Evolutionary conservation across 2,113 vertebrate genomes (phyloP).

Genomic region (Colius striatus): DNA sequence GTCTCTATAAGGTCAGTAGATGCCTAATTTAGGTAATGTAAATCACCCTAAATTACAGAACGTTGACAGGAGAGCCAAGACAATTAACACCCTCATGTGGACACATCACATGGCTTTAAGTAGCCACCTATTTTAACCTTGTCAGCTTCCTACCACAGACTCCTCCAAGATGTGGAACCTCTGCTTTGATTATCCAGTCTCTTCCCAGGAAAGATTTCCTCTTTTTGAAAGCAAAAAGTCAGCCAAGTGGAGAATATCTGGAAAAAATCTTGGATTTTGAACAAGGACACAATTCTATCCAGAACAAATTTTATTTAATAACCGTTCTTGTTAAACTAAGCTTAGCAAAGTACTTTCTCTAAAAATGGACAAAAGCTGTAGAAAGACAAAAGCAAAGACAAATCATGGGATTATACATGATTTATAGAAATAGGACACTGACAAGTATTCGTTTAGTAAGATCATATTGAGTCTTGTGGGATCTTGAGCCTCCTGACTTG

Average conservation of each 20-base stretch:
- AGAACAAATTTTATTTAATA: not conserved
- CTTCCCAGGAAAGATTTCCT: not conserved
- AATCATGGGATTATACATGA: not conserved
- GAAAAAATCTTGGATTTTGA: not conserved
- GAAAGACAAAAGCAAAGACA: not conserved
- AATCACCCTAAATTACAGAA: not conserved
- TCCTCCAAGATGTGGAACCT: not conserved
- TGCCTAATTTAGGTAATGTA: not conserved
- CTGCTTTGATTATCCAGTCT: not conserved
- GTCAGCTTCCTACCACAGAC: rapidly evolving
- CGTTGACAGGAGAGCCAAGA: not conserved
- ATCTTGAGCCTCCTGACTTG: not conserved
- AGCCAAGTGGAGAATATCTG: not conserved
- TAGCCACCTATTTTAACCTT: rapidly evolving
- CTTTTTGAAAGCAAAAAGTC: not conserved
- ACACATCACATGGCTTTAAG: not conserved
- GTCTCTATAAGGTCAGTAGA: not conserved
- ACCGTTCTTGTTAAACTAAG: not conserved
- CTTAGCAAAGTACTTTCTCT: not conserved
- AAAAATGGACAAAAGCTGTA: not conserved
- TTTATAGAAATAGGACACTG: not conserved
- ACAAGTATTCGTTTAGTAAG: not conserved
- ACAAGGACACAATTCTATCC: not conserved
- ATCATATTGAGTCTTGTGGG: not conserved
- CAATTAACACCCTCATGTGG: not conserved